Evolutionary conservation across 2,797 vertebrate species (phyloP).

Genomic region (Scolopax bukidnonensis): DNA sequence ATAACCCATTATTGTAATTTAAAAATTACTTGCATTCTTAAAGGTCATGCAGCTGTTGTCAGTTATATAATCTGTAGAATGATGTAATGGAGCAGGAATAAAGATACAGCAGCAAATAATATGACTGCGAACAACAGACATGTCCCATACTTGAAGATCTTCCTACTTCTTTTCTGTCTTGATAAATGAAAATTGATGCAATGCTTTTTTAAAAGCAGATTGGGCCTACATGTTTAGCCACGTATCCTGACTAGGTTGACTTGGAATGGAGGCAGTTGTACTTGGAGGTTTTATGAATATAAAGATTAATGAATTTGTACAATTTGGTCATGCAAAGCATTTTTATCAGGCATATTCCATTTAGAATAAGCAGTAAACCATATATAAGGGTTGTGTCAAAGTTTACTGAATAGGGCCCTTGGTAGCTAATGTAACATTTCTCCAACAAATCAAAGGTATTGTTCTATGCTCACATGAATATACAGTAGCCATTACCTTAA

Average conservation of each 20-base stretch:
- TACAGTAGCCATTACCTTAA: slow-evolving; percentile 82
- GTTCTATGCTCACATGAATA: slow-evolving; percentile 81
- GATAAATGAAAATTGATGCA: background rate
- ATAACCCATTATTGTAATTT: background rate
- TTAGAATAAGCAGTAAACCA: slow-evolving; percentile 74
- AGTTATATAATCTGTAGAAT: background rate
- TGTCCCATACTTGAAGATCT: background rate
- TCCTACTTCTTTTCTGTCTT: background rate
- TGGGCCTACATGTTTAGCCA: background rate
- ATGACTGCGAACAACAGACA: background rate
- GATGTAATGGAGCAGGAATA: background rate
- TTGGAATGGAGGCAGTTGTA: slow-evolving; percentile 26
- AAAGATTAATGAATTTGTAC: slow-evolving; percentile 73
- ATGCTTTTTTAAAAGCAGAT: background rate
- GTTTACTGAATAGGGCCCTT: slow-evolving; percentile 81
- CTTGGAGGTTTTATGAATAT: slow-evolving; percentile 53
- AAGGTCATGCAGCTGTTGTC: slow-evolving; percentile 15
- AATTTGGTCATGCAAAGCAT: slow-evolving; percentile 74
- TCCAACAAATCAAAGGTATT: slow-evolving; percentile 83
- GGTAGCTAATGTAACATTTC: slow-evolving; percentile 78
- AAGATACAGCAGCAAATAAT: background rate
- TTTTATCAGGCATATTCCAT: slow-evolving; percentile 71
- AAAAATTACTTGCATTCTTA: slow-evolving; percentile 21
- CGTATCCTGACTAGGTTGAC: background rate
- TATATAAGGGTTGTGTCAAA: slow-evolving; percentile 76